Percentiles rank a stretch among this genome's conserved stretches.
Conservation (phyloP, 1,140 invertebrate species). For the Hycleus phaleratus region DNA sequence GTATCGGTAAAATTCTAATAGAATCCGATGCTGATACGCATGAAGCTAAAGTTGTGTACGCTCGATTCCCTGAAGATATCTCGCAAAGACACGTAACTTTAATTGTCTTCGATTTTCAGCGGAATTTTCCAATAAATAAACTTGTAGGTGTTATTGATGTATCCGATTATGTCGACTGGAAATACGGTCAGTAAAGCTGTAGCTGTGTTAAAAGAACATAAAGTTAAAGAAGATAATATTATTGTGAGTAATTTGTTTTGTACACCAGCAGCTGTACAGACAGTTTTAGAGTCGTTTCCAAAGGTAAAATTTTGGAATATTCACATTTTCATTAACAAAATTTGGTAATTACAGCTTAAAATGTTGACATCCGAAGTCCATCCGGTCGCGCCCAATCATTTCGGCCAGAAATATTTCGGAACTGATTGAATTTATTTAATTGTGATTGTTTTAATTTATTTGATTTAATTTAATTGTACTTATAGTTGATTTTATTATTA, state of each 20-base stretch:
- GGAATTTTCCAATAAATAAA: background rate
- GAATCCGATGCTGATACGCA: slow-evolving; percentile 94
- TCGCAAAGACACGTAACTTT: slow-evolving; percentile 58
- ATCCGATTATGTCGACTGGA: slow-evolving; percentile 96
- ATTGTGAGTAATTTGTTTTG: slow-evolving; percentile 95
- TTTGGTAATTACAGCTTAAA: slow-evolving; percentile 61
- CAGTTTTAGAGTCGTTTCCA: slow-evolving; percentile 81
- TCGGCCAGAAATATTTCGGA: slow-evolving; percentile 98
- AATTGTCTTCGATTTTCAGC: background rate
- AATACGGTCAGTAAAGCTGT: slow-evolving; percentile 94
- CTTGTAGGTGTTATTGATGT: slow-evolving; percentile 80
- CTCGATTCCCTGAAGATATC: slow-evolving; percentile 96
- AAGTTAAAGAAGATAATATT: slow-evolving; percentile 87
- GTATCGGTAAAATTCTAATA: slow-evolving; percentile 97
- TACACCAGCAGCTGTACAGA: slow-evolving; percentile 82
- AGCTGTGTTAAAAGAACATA: slow-evolving; percentile 86
- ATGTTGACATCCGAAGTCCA: slow-evolving; percentile 94
- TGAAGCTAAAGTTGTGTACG: slow-evolving; percentile 94
- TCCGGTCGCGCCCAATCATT: slow-evolving; percentile 93
- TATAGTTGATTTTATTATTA: too few species aligned
- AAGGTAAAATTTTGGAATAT: slow-evolving; percentile 44
- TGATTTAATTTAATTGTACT: background rate
- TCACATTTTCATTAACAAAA: background rate
- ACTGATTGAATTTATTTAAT: slow-evolving; percentile 65
- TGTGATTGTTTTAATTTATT: background rate